Percentiles rank a stretch among this genome's conserved stretches.
These are phyloP conservation scores for Oreochromis mossambicus DNA, from an alignment of 2,797 vertebrate genomes.

Conservation along the genomic window DNA sequence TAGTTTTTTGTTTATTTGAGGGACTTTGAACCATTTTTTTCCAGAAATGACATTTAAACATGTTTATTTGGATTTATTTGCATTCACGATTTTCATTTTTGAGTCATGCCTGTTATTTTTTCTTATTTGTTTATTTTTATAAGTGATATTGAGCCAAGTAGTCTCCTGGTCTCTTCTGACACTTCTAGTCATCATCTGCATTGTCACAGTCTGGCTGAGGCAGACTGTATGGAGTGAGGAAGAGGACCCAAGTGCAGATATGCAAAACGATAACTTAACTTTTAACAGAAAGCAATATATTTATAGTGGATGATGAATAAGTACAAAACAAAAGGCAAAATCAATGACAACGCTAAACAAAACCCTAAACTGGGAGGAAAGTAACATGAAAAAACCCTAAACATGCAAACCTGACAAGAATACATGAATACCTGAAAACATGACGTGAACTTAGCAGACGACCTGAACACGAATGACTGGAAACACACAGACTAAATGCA, in stretches of 20 bases:
- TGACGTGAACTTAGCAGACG: rapidly evolving
- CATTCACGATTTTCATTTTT: neutral
- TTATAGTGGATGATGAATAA: neutral
- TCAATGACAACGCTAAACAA: neutral
- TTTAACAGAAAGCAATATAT: neutral
- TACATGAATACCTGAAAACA: rapidly evolving
- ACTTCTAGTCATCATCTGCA: neutral
- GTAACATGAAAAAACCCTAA: too few relatives aligned
- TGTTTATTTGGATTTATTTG: neutral
- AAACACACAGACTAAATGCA: neutral
- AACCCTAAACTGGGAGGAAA: neutral
- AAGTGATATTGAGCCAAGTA: neutral
- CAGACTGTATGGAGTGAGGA: neutral
- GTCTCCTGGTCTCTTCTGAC: neutral
- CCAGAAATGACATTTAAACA: neutral
- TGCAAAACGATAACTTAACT: neutral
- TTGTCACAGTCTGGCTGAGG: neutral
- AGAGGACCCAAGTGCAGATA: neutral
- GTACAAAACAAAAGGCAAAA: neutral
- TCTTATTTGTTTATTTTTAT: neutral
- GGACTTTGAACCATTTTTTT: neutral
- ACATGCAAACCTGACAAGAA: neutral
- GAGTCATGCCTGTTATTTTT: rapidly evolving
- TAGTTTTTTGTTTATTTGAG: neutral
- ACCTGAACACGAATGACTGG: neutral